Evolutionary conservation across 53 echinoderm and acorn worm genomes (phyloP).

Genomic region (Paracentrotus lividus): DNA sequence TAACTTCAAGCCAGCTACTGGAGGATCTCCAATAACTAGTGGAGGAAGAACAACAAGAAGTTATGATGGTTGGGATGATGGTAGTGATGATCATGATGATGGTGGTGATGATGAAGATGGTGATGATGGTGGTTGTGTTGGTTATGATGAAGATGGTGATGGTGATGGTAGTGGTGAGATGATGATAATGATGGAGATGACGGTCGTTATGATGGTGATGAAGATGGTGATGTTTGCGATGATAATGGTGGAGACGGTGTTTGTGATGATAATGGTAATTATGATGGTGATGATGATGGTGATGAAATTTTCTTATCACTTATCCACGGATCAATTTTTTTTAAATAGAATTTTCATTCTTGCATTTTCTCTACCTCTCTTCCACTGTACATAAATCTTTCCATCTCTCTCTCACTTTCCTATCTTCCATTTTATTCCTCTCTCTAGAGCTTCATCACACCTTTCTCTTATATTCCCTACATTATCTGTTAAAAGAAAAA

Average conservation of each 20-base stretch:
- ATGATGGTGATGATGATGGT: not conserved
- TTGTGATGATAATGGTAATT: not conserved
- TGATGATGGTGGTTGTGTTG: not conserved
- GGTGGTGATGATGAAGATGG: not conserved
- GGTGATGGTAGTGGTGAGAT: not conserved
- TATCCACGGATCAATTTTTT: too few relatives aligned
- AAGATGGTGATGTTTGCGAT: too few relatives aligned
- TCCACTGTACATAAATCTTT: not conserved
- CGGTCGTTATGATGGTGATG: too few relatives aligned
- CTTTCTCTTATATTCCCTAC: not conserved
- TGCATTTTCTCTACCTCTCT: not conserved
- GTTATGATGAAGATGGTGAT: not conserved
- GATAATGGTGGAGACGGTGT: not conserved
- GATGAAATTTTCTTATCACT: too few relatives aligned
- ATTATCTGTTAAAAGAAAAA: too few relatives aligned
- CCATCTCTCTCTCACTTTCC: slow-evolving; percentile 8
- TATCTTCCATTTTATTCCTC: not conserved
- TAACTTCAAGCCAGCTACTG: too few relatives aligned
- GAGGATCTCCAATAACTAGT: too few relatives aligned
- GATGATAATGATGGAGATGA: not conserved
- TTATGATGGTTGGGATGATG: not conserved
- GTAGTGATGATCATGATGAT: not conserved
- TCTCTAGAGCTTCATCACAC: not conserved
- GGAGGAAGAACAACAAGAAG: not conserved
- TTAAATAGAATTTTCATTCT: too few relatives aligned